Conservation (phyloP, 2,797 vertebrate species). For the Thaleichthys pacificus region DNA sequence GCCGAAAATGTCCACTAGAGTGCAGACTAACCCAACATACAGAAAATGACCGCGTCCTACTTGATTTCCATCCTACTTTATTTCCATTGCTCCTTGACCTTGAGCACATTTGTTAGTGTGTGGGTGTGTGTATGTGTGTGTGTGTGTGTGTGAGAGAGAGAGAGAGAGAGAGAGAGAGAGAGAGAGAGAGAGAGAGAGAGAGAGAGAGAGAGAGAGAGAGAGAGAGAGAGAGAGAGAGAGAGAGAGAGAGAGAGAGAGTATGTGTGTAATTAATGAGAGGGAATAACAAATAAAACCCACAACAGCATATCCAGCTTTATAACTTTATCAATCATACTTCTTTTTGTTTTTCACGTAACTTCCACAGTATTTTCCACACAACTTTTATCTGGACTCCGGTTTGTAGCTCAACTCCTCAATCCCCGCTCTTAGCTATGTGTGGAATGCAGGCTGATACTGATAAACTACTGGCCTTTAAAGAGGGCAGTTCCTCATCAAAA, state of each 20-base stretch:
- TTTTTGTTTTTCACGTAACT: not conserved
- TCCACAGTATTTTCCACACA: not conserved
- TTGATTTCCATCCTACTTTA: not conserved
- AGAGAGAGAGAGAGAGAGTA: not conserved
- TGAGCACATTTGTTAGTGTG: not conserved
- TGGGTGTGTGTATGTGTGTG: not conserved
- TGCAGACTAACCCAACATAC: slow-evolving; percentile 30
- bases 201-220: not conserved
- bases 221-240: not conserved
- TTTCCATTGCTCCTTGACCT: not conserved
- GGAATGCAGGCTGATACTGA: slow-evolving; percentile 70
- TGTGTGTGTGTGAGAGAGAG: not conserved
- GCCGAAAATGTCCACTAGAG: slow-evolving; percentile 34
- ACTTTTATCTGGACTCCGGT: slow-evolving; percentile 7
- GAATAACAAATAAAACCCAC: not conserved
- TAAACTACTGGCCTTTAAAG: slow-evolving; percentile 63
- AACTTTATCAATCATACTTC: slow-evolving; percentile 30
- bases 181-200: not conserved
- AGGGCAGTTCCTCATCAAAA: slow-evolving; percentile 44
- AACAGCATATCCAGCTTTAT: slow-evolving; percentile 55
- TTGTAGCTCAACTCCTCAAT: slow-evolving; percentile 35
- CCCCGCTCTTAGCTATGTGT: slow-evolving; percentile 51
- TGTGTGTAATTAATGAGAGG: not conserved
- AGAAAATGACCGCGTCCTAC: not conserved
- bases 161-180: not conserved